Evolutionary conservation across 2,888 invertebrate species (phyloP).

Genomic region (Latheticus oryzae): DNA sequence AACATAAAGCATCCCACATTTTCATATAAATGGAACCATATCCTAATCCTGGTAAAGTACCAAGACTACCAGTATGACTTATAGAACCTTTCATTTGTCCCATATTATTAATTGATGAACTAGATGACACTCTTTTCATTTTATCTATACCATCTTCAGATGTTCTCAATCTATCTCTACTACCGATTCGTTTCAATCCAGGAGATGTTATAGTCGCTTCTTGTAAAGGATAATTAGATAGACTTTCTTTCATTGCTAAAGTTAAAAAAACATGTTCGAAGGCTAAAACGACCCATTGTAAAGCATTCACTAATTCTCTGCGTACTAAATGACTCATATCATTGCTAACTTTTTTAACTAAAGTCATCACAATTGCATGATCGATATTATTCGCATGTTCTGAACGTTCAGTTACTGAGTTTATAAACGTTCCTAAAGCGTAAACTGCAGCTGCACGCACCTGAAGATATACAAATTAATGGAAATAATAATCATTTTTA

Average conservation of each 20-base stretch:
- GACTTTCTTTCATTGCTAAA: constrained; percentile 74
- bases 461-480: constrained; percentile 61
- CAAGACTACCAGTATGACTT: constrained; percentile 61
- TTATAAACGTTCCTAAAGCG: constrained; percentile 94
- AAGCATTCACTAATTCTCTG: constrained; percentile 85
- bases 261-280: constrained; percentile 91
- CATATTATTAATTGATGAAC: constrained; percentile 76
- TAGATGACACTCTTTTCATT: constrained; percentile 76
- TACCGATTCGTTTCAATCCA: constrained; percentile 58
- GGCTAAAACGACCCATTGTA: constrained; percentile 86
- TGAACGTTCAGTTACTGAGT: constrained; percentile 83
- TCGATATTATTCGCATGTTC: constrained; percentile 96
- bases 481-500: not conserved
- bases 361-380: constrained; percentile 89
- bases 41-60: constrained; percentile 67
- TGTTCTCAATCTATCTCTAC: constrained; percentile 48
- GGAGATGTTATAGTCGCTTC: constrained; percentile 58
- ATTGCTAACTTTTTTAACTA: constrained; percentile 80
- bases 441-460: constrained; percentile 93
- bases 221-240: constrained; percentile 55
- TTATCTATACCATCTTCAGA: constrained; percentile 55
- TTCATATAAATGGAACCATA: constrained; percentile 87
- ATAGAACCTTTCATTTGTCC: constrained; percentile 47
- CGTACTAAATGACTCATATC: constrained; percentile 91
- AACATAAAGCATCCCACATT: constrained; percentile 85